These are phyloP conservation scores for Oenanthe melanoleuca DNA, from an alignment of 2,113 vertebrate species.

Conservation along the genomic window DNA sequence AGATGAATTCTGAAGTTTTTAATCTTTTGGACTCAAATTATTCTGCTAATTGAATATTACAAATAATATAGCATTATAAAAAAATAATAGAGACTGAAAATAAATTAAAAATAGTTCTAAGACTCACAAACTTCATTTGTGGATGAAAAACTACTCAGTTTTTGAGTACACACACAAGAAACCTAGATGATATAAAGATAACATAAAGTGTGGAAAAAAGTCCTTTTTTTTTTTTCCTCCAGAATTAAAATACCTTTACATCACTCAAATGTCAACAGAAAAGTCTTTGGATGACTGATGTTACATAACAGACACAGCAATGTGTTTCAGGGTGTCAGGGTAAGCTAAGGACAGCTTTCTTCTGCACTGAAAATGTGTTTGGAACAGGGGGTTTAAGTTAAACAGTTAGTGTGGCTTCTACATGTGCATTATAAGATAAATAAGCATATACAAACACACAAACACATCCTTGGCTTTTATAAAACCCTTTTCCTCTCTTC, in stretches of 20 bases:
- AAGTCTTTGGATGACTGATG: not conserved
- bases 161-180: not conserved
- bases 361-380: not conserved
- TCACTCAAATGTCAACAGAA: not conserved
- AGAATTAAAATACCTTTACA: not conserved
- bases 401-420: not conserved
- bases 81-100: not conserved
- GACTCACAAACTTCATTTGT: not conserved
- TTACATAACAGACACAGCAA: not conserved
- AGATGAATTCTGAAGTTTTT: not conserved
- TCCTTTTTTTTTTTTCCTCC: not conserved
- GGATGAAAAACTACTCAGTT: not conserved
- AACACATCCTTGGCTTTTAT: not conserved
- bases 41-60: not conserved
- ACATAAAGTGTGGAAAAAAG: not conserved
- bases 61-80: not conserved
- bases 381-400: not conserved
- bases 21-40: not conserved
- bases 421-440: not conserved
- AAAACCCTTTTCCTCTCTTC: not conserved
- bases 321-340: not conserved
- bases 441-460: not conserved
- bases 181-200: not conserved
- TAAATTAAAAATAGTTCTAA: not conserved
- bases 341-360: slow-evolving; percentile 6